Evolutionary conservation across 2,888 invertebrate genomes (phyloP), one percentile per base, ranked within the genome.

Genomic region (Caenorhabditis sp.): DNA sequence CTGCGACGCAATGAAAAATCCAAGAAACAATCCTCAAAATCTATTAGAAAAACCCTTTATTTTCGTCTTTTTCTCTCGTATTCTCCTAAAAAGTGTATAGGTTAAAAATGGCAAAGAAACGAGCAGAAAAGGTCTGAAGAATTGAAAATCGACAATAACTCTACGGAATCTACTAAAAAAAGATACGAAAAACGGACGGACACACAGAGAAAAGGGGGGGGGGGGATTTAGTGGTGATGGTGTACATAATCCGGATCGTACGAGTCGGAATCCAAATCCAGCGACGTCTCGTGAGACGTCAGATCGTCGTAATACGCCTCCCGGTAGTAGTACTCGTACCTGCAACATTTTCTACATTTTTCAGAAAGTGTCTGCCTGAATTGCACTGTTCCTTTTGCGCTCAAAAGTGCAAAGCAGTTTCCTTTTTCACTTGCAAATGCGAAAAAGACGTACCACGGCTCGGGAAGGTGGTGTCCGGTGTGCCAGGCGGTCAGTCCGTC

Each of bases 221-320:
- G 26, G 17, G n/a, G 26, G 48, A 61, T 20, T 75, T 73, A 83
- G 68, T 83, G 83, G 55, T 84, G 82, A 56, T 82, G 83, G 50
- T 85, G 84, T 22, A 87, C 79, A 70, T 86, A 88, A 68, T 86
- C 85, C 35, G 84, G 86, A 75, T 86, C 78, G 75, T 87, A 85
- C n/a, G 82, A 79, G 45, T 82, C 79, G 20, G 80, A 82, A 68
- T 83, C 76, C 41, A 83, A 78, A 61, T 87, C 87, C 52, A 85
- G 65, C 4, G 79, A 78, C n/a, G 83, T 82, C 52, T 85, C 84
- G 59, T 74, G 76, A n/a, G 85, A 83, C 17, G 78, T 66, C 48
- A 81, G 39, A 58, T 85, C 78, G 56, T 87, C 84, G 52, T 85
- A 83, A 68, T 84, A 87, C 7, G 79, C 82, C 72, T 85, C 86